Conservation (phyloP, 2,888 invertebrate species). For the Dorcus hopei region DNA sequence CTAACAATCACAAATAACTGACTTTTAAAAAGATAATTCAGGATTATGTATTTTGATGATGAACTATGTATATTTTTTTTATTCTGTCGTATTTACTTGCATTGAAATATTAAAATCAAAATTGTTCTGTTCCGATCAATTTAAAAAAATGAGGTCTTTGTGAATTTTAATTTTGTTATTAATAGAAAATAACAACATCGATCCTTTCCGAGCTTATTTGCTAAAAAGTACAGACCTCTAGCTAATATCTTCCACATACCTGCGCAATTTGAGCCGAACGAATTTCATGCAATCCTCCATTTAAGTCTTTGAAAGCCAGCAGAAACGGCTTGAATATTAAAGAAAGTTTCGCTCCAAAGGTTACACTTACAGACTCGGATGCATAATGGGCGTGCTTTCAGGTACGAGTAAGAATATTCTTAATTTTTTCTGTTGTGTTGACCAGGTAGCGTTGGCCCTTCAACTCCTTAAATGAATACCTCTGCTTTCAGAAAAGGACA, state of each 20-base stretch:
- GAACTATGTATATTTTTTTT: no score
- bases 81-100: no score
- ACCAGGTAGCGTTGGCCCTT: constrained; percentile 25
- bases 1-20: no score
- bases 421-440: constrained; percentile 23
- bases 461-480: background rate
- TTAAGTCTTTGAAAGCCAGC: constrained; percentile 20
- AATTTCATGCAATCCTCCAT: constrained; percentile 27
- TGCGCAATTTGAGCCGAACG: constrained; percentile 30
- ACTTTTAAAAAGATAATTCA: no score
- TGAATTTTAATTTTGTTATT: no score
- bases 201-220: no score
- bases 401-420: constrained; percentile 27
- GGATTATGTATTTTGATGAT: no score
- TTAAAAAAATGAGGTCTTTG: no score
- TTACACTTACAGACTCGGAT: constrained; percentile 3
- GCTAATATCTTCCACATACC: constrained; percentile 17
- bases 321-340: constrained; percentile 16
- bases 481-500: constrained; percentile 1
- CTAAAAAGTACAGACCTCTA: no score
- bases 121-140: no score
- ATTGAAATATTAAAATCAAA: no score
- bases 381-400: constrained; percentile 15
- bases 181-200: no score
- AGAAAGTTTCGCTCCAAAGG: background rate